Conservation (phyloP, 1,140 invertebrate species). For the Sitodiplosis mosellana region DNA sequence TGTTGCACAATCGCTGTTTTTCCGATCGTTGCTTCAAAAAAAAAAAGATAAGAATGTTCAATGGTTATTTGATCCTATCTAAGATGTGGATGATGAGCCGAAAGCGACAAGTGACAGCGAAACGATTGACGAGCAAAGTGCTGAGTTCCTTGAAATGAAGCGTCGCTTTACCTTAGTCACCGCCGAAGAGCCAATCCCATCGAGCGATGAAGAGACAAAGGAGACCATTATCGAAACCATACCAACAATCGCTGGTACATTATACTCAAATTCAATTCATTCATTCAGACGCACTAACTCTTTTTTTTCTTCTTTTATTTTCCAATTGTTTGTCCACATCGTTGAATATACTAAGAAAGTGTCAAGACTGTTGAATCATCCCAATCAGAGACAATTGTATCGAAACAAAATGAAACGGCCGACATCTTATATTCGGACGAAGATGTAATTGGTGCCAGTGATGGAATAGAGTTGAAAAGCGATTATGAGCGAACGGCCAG, state of each 20-base stretch:
- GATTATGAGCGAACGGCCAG: neutral
- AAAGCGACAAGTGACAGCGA: no score
- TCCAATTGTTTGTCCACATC: no score
- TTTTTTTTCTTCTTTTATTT: neutral
- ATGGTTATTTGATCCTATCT: no score
- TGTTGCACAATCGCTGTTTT: no score
- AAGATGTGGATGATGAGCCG: no score
- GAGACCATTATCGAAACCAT: neutral
- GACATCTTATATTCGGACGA: constrained; percentile 6
- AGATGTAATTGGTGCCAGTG: constrained; percentile 14
- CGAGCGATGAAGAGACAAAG: neutral
- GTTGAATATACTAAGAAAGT: no score
- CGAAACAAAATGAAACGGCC: no score
- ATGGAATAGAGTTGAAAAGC: constrained; percentile 13
- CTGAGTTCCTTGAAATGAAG: constrained; percentile 10
- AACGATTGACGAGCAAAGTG: neutral
- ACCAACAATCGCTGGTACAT: neutral
- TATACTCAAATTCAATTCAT: neutral
- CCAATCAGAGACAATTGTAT: no score
- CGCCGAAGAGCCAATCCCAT: constrained; percentile 15
- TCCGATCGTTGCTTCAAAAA: no score
- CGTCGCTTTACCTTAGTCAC: constrained; percentile 20
- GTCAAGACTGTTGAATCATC: no score
- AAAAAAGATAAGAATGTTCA: no score
- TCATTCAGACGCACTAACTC: no score